Evolutionary conservation across 2,888 invertebrate genomes (phyloP), one percentile per base, ranked within the genome.

Genomic region (Chalcosyrphus nemorum): DNA sequence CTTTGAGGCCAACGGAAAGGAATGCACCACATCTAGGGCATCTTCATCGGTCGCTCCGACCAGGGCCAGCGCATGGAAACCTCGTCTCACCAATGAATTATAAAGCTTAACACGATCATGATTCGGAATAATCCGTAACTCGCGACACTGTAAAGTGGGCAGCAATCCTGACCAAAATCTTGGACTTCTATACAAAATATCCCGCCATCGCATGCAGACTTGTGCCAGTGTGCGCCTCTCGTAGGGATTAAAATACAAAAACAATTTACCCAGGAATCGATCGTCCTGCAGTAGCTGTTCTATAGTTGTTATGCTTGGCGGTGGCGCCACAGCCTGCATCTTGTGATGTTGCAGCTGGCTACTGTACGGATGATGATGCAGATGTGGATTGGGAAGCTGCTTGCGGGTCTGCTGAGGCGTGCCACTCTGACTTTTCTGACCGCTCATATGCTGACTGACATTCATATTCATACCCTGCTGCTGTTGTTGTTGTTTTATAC

Each of bases 21-120:
- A 95, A 90, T 95, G 95, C 86, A 97, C 96, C 89, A 98, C 94
- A 92, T 98, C 97, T 84, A 95, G 93, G 63, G 97, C 95, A 91
- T 98, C 98, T 89, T 97, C 97, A 90, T 98, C 98, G 11, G 95
- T 95, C 29, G 97, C 97, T 7, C 97, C 97, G 86, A 97, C 93
- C 80, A 98, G 92, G 74, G 95, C 95, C 11, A 98, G 92, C 3
- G 96, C 95, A 88, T 97, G 96, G 89, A 98, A 97, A 21, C 97
- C 97, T 87, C 98, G 93, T 86, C 95, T 93, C 76, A 97, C 94
- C 86, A 98, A 92, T 59, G 96, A 96, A 86, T 95, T 95, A 91
- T 96, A 97, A 82, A 97, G 93, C 87, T 95, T 93, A 66, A 90
- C 92, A 93, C 93, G 88, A 88, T 94, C 93, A 86, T 92, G 92